Percentiles rank a stretch among this genome's conserved stretches.
phyloP scores from a whole-genome alignment of 1,140 invertebrate species.

The Rhagoletis zephyria region DNA sequence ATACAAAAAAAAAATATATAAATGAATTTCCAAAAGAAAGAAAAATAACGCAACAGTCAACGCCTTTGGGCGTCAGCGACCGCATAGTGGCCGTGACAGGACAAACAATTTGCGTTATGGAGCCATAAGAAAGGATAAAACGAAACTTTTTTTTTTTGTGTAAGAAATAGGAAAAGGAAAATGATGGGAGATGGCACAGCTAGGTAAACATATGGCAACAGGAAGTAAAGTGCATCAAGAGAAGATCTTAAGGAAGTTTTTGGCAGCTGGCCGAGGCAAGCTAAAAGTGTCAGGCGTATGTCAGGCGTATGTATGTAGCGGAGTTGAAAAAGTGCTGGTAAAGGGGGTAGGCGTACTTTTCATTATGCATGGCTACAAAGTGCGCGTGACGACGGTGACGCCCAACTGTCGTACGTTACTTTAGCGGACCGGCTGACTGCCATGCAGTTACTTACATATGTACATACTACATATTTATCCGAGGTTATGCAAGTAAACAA shows the following conservation, averaged over 20 bases:
- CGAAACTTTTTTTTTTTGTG: neutral
- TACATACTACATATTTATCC: neutral
- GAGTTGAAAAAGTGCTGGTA: neutral
- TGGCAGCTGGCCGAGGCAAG: neutral
- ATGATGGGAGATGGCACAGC: no score
- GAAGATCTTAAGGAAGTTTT: neutral
- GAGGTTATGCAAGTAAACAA: neutral
- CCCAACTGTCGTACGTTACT: neutral
- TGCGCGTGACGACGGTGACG: no score
- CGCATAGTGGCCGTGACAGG: neutral
- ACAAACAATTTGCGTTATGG: conserved; percentile 7
- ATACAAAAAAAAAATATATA: neutral
- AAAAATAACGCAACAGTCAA: neutral
- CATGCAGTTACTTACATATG: neutral
- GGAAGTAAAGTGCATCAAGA: neutral
- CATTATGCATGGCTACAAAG: neutral
- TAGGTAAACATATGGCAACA: no score
- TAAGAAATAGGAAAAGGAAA: neutral
- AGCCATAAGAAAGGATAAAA: neutral
- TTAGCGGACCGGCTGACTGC: neutral
- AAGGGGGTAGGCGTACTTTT: neutral
- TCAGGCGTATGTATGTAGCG: neutral
- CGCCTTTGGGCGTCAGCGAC: neutral
- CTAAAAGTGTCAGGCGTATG: neutral
- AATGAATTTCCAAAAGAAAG: neutral